Evolutionary conservation across 2,797 vertebrate species (phyloP).

Genomic region (Huso huso): DNA sequence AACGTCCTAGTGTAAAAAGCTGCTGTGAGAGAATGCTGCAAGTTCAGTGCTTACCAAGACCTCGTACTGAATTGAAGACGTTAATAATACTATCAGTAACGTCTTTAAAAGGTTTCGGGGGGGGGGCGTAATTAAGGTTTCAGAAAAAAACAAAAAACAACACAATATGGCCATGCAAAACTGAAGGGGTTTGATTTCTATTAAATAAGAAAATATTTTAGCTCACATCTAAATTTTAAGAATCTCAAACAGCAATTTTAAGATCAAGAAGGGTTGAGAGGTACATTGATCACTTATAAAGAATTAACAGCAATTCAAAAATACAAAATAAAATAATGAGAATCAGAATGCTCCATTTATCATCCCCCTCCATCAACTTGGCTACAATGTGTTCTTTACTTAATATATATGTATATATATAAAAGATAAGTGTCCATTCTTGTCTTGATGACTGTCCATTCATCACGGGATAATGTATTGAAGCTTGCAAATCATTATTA

Average conservation of each 20-base stretch:
- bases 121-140: too few species aligned
- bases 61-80: too few species aligned
- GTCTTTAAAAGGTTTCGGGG: too few species aligned
- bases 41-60: too few species aligned
- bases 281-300: slow-evolving; percentile 26
- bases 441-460: slow-evolving; percentile 30
- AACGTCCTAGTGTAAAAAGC: too few species aligned
- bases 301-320: background rate
- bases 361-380: slow-evolving; percentile 18
- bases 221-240: too few species aligned
- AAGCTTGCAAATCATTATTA: slow-evolving; percentile 25
- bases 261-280: slow-evolving; percentile 36
- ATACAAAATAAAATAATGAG: slow-evolving; percentile 21
- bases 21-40: too few species aligned
- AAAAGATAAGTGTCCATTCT: slow-evolving; percentile 13
- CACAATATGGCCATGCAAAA: slow-evolving; percentile 6
- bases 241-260: background rate
- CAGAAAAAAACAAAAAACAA: background rate
- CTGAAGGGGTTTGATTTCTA: slow-evolving; percentile 3
- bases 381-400: slow-evolving; percentile 20
- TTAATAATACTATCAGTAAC: too few species aligned
- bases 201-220: too few species aligned
- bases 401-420: background rate
- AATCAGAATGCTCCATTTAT: slow-evolving; percentile 26
- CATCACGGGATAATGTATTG: slow-evolving; percentile 23